A percentile compares a stretch with the other conserved stretches of the same genome.
These are phyloP conservation scores for Propithecus deckenii DNA, from an alignment of 2,797 vertebrate species.

Conservation along the genomic window DNA sequence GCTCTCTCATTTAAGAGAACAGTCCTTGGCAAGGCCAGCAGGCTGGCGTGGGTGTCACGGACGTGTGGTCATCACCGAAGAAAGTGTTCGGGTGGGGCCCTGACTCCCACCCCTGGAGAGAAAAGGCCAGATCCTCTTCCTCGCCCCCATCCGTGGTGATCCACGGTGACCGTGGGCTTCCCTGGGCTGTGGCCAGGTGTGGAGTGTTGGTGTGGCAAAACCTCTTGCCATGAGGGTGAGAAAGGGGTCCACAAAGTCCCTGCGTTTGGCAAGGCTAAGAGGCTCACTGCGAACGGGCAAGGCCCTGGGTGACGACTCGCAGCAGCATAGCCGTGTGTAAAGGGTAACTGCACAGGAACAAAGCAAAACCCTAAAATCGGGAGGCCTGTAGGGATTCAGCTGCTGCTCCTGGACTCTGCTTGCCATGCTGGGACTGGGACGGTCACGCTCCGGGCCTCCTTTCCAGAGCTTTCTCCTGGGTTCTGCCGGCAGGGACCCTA, in stretches of 20 bases:
- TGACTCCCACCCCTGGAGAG: constrained; percentile 90
- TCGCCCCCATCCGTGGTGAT: constrained; percentile 39
- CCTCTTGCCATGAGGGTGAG: constrained; percentile 95
- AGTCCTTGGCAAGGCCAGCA: not conserved
- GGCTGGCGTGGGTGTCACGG: constrained; percentile 90
- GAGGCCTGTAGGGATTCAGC: not conserved
- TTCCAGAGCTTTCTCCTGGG: not conserved
- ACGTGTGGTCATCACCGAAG: constrained; percentile 90
- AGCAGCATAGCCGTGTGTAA: fast-evolving
- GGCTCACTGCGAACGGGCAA: too few species aligned
- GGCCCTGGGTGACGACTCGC: not conserved
- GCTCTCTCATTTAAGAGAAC: not conserved
- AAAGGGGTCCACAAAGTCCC: constrained; percentile 91
- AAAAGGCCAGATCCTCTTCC: constrained; percentile 89
- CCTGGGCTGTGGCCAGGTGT: constrained; percentile 91
- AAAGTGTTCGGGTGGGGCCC: constrained; percentile 92
- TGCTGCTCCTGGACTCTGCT: not conserved
- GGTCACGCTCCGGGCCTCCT: too few species aligned
- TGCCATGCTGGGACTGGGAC: too few species aligned
- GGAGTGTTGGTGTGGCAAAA: constrained; percentile 92
- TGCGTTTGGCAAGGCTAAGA: constrained; percentile 79
- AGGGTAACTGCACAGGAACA: not conserved
- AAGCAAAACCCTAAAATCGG: not conserved
- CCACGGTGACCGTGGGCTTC: constrained; percentile 73
- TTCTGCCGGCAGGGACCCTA: not conserved